These are phyloP conservation scores for Beroe forskalii DNA, from an alignment of 37 sponge, comb jelly and placozoan genomes.

Conservation along the genomic window DNA sequence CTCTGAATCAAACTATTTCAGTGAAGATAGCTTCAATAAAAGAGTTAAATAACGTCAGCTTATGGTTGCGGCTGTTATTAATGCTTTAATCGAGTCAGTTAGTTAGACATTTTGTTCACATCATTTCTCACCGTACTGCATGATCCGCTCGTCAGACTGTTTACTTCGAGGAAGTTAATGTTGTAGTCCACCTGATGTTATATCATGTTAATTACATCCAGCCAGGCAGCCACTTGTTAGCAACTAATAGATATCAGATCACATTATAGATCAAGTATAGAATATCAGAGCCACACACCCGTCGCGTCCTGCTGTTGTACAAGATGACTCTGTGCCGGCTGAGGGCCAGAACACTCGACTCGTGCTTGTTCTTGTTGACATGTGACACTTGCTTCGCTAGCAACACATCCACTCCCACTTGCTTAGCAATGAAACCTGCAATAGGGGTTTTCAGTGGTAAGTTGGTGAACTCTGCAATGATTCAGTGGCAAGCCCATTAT, in stretches of 20 bases:
- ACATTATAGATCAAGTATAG: too few relatives aligned
- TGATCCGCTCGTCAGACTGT: conserved; percentile 48
- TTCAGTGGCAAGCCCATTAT: too few relatives aligned
- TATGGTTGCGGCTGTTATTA: too few relatives aligned
- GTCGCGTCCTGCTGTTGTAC: neutral
- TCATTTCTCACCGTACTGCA: conserved; percentile 23
- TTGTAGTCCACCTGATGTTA: conserved; percentile 15
- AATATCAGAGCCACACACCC: conserved; percentile 5
- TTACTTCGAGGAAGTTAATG: conserved; percentile 7
- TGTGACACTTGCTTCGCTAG: conserved; percentile 24
- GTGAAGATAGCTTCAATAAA: too few relatives aligned
- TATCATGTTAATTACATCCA: neutral
- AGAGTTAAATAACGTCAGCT: too few relatives aligned
- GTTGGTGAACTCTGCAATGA: too few relatives aligned
- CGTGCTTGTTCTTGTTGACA: neutral
- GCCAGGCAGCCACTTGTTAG: too few relatives aligned
- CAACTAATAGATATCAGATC: too few relatives aligned
- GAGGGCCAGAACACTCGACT: conserved; percentile 37
- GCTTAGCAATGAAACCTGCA: conserved; percentile 49
- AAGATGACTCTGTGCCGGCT: conserved; percentile 39
- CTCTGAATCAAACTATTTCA: too few relatives aligned
- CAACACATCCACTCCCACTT: neutral
- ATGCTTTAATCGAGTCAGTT: too few relatives aligned
- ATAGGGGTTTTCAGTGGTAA: too few relatives aligned
- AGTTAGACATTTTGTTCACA: too few relatives aligned